Conservation (phyloP, 1,140 invertebrate species). For the Aphaenogaster floridana region DNA sequence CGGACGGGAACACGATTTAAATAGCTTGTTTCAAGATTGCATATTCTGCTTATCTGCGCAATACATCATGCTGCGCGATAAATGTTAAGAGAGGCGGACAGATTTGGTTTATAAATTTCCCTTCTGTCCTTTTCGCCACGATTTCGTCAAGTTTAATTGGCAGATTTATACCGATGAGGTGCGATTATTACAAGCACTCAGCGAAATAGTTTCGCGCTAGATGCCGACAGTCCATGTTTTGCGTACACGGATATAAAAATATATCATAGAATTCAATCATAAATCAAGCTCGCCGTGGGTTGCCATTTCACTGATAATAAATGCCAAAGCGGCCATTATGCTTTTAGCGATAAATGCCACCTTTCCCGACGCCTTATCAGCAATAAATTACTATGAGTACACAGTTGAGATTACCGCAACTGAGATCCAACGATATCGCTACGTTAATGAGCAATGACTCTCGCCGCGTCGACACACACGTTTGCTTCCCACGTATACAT, state of each 20-base stretch:
- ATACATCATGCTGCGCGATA: constrained; percentile 25
- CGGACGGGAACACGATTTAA: constrained; percentile 31
- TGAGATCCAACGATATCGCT: constrained; percentile 70
- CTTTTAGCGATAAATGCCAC: constrained; percentile 69
- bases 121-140: background rate
- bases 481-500: constrained; percentile 44
- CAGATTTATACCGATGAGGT: background rate
- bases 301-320: constrained; percentile 73
- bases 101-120: constrained; percentile 14
- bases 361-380: constrained; percentile 70
- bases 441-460: constrained; percentile 71
- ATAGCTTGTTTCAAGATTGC: constrained; percentile 49
- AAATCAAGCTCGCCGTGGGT: constrained; percentile 61
- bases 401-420: constrained; percentile 63
- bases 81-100: background rate
- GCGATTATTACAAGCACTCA: constrained; percentile 5
- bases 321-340: constrained; percentile 72
- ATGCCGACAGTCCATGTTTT: background rate
- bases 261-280: constrained; percentile 65
- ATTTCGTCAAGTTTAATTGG: constrained; percentile 15
- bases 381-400: constrained; percentile 72
- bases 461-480: constrained; percentile 31
- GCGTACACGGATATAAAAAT: constrained; percentile 33
- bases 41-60: constrained; percentile 21
- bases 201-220: background rate